These are phyloP conservation scores for Betta splendens DNA, from an alignment of 2,797 vertebrate genomes.

Conservation along the genomic window DNA sequence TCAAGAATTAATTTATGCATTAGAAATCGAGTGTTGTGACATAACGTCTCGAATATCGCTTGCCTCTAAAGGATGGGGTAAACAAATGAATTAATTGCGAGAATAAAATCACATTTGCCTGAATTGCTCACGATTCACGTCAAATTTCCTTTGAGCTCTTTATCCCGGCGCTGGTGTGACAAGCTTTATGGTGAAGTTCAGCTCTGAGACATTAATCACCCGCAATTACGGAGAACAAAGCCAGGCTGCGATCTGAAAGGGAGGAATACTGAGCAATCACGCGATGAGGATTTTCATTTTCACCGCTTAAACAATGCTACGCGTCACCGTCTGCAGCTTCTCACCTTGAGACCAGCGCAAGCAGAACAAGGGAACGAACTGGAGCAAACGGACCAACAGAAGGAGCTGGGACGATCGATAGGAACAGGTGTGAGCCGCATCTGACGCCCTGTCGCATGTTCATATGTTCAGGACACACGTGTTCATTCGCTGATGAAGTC, in stretches of 20 bases:
- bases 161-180: constrained; percentile 6
- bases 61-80: constrained; percentile 11
- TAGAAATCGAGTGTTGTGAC: constrained; percentile 18
- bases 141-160: constrained; percentile 19
- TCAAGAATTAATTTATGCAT: constrained; percentile 38
- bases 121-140: constrained; percentile 10
- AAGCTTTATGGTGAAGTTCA: constrained; percentile 12
- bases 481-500: no score
- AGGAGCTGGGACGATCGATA: no score
- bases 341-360: neutral
- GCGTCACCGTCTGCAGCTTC: no score
- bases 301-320: neutral
- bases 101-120: constrained; percentile 18
- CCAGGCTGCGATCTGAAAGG: neutral
- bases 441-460: neutral
- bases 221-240: constrained; percentile 5
- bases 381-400: no score
- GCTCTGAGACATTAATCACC: constrained; percentile 3
- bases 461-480: no score
- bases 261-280: constrained; percentile 5
- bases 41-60: constrained; percentile 13
- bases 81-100: constrained; percentile 25
- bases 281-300: neutral
- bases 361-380: no score
- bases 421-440: no score